Evolutionary conservation across 2,797 vertebrate species (phyloP).

Genomic region (Tarsius wallacei): DNA sequence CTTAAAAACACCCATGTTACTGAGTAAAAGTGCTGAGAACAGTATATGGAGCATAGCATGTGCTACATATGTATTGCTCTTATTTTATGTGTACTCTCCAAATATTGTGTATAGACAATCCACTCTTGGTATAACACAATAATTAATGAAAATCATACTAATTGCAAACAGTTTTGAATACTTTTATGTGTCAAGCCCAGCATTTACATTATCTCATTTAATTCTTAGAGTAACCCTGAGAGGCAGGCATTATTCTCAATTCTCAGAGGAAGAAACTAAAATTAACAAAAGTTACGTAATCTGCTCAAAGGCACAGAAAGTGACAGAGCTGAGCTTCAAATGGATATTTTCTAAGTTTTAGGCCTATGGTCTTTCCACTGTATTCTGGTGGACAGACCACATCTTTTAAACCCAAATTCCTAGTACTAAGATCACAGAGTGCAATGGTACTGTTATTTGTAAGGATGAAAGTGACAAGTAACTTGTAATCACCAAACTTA

Average conservation of each 20-base stretch:
- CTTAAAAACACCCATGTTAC: neutral
- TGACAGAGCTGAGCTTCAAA: conserved; percentile 4
- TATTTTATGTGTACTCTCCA: neutral
- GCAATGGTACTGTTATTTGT: neutral
- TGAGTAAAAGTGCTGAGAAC: neutral
- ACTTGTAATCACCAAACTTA: conserved; percentile 32
- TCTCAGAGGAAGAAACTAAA: conserved; percentile 16
- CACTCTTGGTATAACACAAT: neutral
- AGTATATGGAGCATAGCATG: neutral
- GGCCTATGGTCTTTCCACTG: neutral
- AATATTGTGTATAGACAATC: conserved; percentile 15
- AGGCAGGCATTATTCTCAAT: conserved; percentile 3
- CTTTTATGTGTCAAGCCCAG: conserved; percentile 10
- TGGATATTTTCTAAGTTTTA: conserved; percentile 27
- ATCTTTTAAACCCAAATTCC: conserved; percentile 27
- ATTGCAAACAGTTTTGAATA: conserved; percentile 23
- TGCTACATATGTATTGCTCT: neutral
- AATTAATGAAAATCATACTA: conserved; percentile 32
- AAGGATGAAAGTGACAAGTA: conserved; percentile 45
- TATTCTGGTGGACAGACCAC: neutral
- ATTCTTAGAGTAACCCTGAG: neutral
- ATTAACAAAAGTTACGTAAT: conserved; percentile 47
- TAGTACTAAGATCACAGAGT: conserved; percentile 31
- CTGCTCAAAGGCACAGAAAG: conserved; percentile 12
- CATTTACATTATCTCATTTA: conserved; percentile 40